Conservation (phyloP, 2,113 vertebrate genomes). For the Noturus placidus region DNA sequence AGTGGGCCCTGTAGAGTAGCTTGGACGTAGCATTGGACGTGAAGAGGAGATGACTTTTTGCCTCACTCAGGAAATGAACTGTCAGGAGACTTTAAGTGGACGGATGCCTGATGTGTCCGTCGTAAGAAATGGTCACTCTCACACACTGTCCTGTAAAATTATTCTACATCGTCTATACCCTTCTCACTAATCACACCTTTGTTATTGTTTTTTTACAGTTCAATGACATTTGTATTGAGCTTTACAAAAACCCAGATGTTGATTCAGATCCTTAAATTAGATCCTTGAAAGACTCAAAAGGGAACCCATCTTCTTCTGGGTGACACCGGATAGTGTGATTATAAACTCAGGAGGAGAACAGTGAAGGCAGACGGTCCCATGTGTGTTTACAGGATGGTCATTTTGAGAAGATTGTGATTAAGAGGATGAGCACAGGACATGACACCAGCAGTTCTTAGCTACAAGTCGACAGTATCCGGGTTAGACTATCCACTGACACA, state of each 20-base stretch:
- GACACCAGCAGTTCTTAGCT: neutral
- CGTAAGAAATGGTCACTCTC: neutral
- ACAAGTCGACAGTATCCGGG: neutral
- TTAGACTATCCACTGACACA: neutral
- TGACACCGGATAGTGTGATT: neutral
- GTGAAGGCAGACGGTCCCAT: neutral
- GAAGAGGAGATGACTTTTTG: slow-evolving; percentile 58
- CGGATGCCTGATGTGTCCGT: slow-evolving; percentile 55
- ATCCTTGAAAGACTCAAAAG: neutral
- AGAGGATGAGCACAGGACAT: neutral
- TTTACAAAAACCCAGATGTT: neutral
- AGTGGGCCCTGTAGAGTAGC: slow-evolving; percentile 6
- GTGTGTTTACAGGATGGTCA: neutral
- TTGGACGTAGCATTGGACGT: slow-evolving; percentile 49
- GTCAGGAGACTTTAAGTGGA: slow-evolving; percentile 59
- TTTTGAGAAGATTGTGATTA: neutral
- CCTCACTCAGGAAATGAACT: slow-evolving; percentile 64
- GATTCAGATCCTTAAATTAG: neutral
- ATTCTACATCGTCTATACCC: neutral
- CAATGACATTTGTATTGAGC: neutral
- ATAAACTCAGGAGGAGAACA: neutral
- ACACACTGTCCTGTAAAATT: neutral
- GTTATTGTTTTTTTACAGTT: neutral
- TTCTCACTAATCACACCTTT: neutral
- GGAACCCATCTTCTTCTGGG: neutral